phyloP scores from a whole-genome alignment of 2,888 invertebrate species.

The Plebejus argus region DNA sequence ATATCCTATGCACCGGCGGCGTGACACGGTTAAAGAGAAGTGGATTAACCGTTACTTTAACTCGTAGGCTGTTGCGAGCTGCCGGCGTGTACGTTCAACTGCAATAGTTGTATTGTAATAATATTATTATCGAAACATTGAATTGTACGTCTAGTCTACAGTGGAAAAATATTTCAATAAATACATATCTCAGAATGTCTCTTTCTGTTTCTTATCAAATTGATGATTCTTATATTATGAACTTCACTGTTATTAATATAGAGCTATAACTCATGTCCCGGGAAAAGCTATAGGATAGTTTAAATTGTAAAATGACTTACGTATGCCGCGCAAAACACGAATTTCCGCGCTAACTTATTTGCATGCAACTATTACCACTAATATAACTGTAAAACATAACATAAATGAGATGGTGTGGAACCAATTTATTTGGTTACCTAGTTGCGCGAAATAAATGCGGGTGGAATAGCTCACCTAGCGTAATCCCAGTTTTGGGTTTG shows the following conservation, averaged over 20 bases:
- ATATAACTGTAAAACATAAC: not conserved
- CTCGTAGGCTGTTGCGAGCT: conserved; percentile 11
- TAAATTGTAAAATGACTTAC: no score
- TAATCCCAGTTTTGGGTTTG: conserved; percentile 21
- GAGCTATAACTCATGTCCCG: no score
- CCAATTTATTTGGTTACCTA: not conserved
- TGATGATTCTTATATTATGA: no score
- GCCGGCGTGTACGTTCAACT: not conserved
- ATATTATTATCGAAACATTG: not conserved
- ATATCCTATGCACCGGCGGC: conserved; percentile 23
- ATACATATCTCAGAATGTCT: not conserved
- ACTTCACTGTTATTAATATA: no score
- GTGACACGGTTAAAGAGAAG: conserved; percentile 20
- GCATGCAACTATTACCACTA: not conserved
- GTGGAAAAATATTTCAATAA: not conserved
- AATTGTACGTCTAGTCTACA: not conserved
- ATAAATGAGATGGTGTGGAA: not conserved
- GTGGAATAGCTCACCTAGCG: not conserved
- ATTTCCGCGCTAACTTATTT: no score
- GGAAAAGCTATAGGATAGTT: no score
- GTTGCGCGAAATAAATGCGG: conserved; percentile 14
- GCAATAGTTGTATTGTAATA: not conserved
- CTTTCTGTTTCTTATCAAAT: not conserved
- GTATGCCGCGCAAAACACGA: no score
- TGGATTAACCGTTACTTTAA: conserved; percentile 25